Evolutionary conservation across 2,113 vertebrate genomes (phyloP).

Genomic region (Pogonocichla stellata): DNA sequence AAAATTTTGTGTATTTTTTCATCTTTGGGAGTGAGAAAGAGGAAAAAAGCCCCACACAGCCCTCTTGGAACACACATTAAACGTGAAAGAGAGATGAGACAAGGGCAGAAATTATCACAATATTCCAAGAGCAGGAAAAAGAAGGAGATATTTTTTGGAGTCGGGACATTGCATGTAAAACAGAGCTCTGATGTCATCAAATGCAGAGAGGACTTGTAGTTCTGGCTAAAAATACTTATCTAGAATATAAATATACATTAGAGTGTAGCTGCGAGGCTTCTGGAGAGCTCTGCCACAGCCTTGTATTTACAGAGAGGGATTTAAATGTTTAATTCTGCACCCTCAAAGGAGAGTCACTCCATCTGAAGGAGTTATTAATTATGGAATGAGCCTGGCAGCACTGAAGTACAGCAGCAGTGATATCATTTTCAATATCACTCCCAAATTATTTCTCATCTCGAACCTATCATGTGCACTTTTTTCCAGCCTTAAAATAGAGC

Average conservation of each 20-base stretch:
- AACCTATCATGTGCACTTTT: background rate
- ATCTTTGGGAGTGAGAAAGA: background rate
- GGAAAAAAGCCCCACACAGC: accelerated
- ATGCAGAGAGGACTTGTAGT: constrained; percentile 31
- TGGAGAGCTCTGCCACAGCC: constrained; percentile 1
- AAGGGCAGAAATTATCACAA: background rate
- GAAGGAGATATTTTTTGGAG: background rate
- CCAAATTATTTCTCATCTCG: constrained; percentile 46
- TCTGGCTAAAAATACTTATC: constrained; percentile 57
- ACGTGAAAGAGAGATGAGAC: background rate
- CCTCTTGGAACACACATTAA: background rate
- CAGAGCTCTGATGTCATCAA: constrained; percentile 20
- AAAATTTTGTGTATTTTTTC: background rate
- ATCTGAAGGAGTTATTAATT: constrained; percentile 58
- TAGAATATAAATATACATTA: constrained; percentile 48
- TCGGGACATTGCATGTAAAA: background rate
- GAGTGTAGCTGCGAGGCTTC: background rate
- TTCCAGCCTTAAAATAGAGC: constrained; percentile 12
- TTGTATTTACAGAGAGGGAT: constrained; percentile 46
- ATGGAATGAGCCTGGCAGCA: constrained; percentile 19
- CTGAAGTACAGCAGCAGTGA: background rate
- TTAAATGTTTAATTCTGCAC: constrained; percentile 59
- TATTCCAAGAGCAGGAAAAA: background rate
- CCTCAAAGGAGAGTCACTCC: constrained; percentile 36
- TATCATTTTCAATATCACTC: constrained; percentile 26